Base-by-base conservation (phyloP, 2,797 vertebrate genomes). In the Oreochromis grahami region DNA sequence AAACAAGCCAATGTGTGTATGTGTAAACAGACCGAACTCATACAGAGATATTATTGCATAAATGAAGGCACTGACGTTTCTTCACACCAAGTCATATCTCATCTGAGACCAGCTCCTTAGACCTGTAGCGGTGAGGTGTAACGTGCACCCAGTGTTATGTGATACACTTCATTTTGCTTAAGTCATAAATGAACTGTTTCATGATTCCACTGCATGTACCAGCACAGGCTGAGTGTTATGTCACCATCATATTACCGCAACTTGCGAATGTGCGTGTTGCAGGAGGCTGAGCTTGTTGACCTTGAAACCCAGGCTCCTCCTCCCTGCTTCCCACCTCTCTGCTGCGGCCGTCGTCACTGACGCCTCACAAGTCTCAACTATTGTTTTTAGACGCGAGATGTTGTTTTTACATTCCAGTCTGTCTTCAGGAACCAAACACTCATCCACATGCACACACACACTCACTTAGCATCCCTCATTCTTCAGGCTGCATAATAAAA, bases 401-500 rank as follows among this genome's bases (percentile, higher is more conserved):
- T 84, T 92, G 87, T 91, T 94, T 92, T 90, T 84, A 63, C 86
- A 92, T 89, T 93, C 88, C 91, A 81, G 84, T 72, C 85, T 79
- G 50, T 26, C 50, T 41, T 84, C 58, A 78, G 82, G 58, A 68
- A 48, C 77, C 77, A 76, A 68, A 19, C 51, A 83, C 51, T 45
- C 68, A 58, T 53, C 52, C 79, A 79, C 53, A 56, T 29, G 79
- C 80, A 45, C 72, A 50, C 76, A 81, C 80, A 78, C 80, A 78
- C 60, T 74, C 48, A 76, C 11, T 26, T 82, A 76, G 74, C 77
- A 86, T 86, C 79, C 82, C 70, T 76, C 74, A 80, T 88, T 84
- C 72, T 53, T 70, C 77, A 84, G 52, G 78, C 80, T 55, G 34
- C 77, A 48, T 43, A 77, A 78, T 82, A 83, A 87, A 92, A 89